Evolutionary conservation across 2,113 vertebrate genomes (phyloP).

Genomic region (Pipa parva): DNA sequence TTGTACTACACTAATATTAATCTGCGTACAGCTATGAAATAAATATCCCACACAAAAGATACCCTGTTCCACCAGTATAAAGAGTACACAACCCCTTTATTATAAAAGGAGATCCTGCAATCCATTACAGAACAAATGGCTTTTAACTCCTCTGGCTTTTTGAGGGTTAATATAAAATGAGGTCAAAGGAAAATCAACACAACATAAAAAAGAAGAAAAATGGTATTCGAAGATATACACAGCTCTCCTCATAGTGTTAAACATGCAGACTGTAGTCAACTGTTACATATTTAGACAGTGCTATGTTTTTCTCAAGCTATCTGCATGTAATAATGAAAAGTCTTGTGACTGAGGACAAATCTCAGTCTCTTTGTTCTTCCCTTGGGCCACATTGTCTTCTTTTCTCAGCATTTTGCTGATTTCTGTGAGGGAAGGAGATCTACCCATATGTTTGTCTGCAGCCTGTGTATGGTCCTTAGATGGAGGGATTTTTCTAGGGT

Average conservation of each 20-base stretch:
- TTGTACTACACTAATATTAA: constrained; percentile 36
- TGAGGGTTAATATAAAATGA: background rate
- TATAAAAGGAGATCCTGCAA: background rate
- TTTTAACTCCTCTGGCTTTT: background rate
- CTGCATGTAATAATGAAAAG: constrained; percentile 59
- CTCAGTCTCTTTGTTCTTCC: constrained; percentile 46
- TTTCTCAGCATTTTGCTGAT: constrained; percentile 44
- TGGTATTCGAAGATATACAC: constrained; percentile 59
- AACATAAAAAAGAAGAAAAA: constrained; percentile 43
- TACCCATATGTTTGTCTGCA: constrained; percentile 47
- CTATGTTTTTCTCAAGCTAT: constrained; percentile 76
- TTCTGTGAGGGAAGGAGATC: constrained; percentile 50
- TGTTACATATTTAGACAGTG: constrained; percentile 50
- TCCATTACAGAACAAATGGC: background rate
- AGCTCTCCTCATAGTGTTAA: constrained; percentile 61
- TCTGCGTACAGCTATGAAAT: constrained; percentile 7
- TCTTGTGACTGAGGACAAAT: constrained; percentile 58
- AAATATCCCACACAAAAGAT: constrained; percentile 54
- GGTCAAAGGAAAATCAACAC: background rate
- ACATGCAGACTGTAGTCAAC: constrained; percentile 46
- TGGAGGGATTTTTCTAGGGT: constrained; percentile 44
- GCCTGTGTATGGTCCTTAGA: constrained; percentile 40
- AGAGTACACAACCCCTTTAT: background rate
- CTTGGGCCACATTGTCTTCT: constrained; percentile 40
- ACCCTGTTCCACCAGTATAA: constrained; percentile 58